Conservation (phyloP, 2,113 vertebrate genomes). For the Marmota monax region DNA sequence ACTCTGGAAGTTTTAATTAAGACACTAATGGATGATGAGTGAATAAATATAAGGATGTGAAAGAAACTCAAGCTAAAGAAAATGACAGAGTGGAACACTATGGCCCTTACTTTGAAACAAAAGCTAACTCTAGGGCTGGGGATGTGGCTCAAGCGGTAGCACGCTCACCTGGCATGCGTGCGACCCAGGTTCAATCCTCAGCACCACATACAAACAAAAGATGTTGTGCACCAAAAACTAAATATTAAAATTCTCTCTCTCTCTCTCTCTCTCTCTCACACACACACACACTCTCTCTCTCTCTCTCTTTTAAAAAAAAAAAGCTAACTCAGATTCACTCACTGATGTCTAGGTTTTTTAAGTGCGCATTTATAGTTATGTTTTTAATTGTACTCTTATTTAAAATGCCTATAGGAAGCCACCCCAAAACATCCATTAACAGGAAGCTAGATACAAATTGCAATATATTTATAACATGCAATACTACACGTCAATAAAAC, state of each 20-base stretch:
- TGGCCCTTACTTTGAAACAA: background rate
- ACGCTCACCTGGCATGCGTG: too few relatives aligned
- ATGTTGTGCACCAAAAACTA: too few relatives aligned
- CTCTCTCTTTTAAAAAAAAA: background rate
- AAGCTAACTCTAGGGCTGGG: background rate
- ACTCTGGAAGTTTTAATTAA: background rate
- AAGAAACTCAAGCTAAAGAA: conserved; percentile 38
- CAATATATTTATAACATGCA: conserved; percentile 31
- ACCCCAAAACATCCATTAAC: background rate
- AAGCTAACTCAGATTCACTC: conserved; percentile 39
- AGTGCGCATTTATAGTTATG: background rate
- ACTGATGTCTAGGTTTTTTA: conserved; percentile 34
- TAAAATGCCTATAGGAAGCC: conserved; percentile 36
- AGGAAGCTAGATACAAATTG: conserved; percentile 34
- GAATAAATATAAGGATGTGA: background rate
- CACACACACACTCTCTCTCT: too few relatives aligned
- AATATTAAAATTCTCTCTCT: too few relatives aligned
- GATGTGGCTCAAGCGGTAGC: too few relatives aligned
- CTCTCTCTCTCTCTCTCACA: too few relatives aligned
- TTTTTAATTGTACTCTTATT: conserved; percentile 8
- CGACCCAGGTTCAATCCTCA: too few relatives aligned
- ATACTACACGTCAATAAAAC: conserved; percentile 23
- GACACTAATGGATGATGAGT: background rate
- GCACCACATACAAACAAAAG: too few relatives aligned
- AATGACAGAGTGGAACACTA: background rate